Base-by-base conservation (phyloP, 2,113 vertebrate species). In the Mormyrus lacerda region DNA sequence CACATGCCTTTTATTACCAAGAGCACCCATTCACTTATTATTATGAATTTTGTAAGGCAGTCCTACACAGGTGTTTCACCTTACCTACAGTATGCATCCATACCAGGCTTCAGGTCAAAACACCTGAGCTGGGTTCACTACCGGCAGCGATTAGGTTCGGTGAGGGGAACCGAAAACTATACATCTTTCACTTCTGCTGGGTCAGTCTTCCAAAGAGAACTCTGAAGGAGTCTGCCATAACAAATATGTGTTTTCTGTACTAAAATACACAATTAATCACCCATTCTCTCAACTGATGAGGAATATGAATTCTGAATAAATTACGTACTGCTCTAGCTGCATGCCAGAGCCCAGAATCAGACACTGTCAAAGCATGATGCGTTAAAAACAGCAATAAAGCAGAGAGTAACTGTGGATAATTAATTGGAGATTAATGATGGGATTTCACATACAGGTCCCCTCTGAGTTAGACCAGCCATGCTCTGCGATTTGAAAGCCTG, bases 381-480 rank as follows among this genome's bases (percentile, higher is more conserved):
- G 24, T 84, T 45, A 84, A 84, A 84, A 84, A 10, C 82, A 45
- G 82, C 82, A 45, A 21, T 84, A 84, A 84, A 24, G 44, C 82
- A 45, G 44, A 84, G 44, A n/a, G 82, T 47, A 45, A n/a, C 82
- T 4, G 44, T 84, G 24, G 35, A 84, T 24, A 45, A 84, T 47
- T 84, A 84, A 47, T 84, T 44, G 82, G 42, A 84, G 82, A 84
- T 84, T 84, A 84, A 44, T 47, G 82, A 21, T 44, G 82, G 44
- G 44, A 84, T 27, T 45, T 44, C 21, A 24, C 39, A 47, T 42
- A 45, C 82, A 47, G 82, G 24, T 84, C 82, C 19, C 82, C 82
- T 11, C 39, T 84, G 44, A 84, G 82, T 21, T 24, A n/a, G 42
- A 11, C 21, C 44, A 47, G 44, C 82, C 35, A 42, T 45, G 42